These are phyloP conservation scores for Mermis nigrescens DNA, from an alignment of 2,888 invertebrate genomes.

Conservation along the genomic window DNA sequence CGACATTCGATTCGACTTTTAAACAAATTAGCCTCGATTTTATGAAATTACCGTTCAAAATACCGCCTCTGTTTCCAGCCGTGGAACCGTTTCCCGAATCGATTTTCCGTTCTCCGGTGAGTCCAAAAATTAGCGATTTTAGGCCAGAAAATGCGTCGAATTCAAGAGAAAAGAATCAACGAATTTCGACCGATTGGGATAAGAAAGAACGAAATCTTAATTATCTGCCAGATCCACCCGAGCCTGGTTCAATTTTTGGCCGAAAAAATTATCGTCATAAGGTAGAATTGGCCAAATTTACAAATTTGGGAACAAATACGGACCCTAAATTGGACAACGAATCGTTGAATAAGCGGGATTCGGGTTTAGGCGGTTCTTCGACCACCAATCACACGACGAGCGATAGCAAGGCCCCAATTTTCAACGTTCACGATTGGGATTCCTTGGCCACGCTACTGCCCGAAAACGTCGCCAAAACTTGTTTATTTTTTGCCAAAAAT, in stretches of 20 bases:
- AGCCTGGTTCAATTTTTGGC: not conserved
- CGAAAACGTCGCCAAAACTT: constrained; percentile 41
- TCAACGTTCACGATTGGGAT: constrained; percentile 83
- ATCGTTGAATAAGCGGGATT: constrained; percentile 18
- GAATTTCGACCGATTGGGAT: not conserved
- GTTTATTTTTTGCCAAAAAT: constrained; percentile 30
- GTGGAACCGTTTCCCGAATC: constrained; percentile 10
- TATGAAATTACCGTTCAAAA: not conserved
- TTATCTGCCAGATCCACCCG: not conserved
- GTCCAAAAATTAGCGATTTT: too few relatives aligned
- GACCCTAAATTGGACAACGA: too few relatives aligned
- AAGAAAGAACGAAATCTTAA: not conserved
- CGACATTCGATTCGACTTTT: too few relatives aligned
- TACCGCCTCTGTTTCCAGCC: constrained; percentile 10
- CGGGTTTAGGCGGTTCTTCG: constrained; percentile 27
- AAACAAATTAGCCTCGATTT: constrained; percentile 9
- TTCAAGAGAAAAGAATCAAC: too few relatives aligned
- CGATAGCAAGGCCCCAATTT: too few relatives aligned
- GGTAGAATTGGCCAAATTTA: not conserved
- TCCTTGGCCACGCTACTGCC: constrained; percentile 71
- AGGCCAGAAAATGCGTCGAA: too few relatives aligned
- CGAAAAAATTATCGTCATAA: not conserved
- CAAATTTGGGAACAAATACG: too few relatives aligned
- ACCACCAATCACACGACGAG: constrained; percentile 43
- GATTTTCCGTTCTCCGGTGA: too few relatives aligned